These are phyloP conservation scores for Pseudonaja textilis DNA, from an alignment of 2,113 vertebrate species.

Conservation along the genomic window DNA sequence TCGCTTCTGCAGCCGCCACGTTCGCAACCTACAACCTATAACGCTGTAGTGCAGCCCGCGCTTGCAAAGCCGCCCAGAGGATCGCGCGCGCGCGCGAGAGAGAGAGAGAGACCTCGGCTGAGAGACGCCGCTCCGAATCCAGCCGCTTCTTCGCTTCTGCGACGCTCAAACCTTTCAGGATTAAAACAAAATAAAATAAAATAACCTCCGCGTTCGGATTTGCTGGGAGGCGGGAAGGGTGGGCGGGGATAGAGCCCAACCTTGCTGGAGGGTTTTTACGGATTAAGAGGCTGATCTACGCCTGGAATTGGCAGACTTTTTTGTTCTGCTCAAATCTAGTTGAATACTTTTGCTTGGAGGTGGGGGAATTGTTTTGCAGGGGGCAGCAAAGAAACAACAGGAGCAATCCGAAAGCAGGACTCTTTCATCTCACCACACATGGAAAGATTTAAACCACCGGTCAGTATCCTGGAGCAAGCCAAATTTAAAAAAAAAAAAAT, in stretches of 20 bases:
- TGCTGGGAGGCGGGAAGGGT: neutral
- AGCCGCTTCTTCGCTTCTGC: neutral
- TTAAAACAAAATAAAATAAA: neutral
- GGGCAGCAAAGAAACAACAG: neutral
- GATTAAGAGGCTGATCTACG: neutral
- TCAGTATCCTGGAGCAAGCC: neutral
- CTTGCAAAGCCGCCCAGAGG: neutral
- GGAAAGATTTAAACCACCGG: neutral
- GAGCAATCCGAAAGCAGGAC: neutral
- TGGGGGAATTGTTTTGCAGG: neutral
- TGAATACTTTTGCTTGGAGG: neutral
- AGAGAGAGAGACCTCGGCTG: neutral
- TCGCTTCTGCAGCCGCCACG: neutral
- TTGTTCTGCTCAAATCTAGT: neutral
- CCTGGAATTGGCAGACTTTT: neutral
- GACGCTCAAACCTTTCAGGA: neutral
- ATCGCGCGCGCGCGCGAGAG: neutral
- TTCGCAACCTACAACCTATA: neutral
- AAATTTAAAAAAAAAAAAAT: rapidly evolving
- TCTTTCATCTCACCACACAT: neutral
- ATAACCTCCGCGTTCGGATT: neutral
- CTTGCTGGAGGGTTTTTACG: neutral
- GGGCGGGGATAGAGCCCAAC: neutral
- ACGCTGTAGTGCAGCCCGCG: neutral
- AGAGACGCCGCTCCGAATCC: neutral